These are phyloP conservation scores for Anadara kagoshimensis DNA, from an alignment of 1,140 invertebrate species.

Conservation along the genomic window DNA sequence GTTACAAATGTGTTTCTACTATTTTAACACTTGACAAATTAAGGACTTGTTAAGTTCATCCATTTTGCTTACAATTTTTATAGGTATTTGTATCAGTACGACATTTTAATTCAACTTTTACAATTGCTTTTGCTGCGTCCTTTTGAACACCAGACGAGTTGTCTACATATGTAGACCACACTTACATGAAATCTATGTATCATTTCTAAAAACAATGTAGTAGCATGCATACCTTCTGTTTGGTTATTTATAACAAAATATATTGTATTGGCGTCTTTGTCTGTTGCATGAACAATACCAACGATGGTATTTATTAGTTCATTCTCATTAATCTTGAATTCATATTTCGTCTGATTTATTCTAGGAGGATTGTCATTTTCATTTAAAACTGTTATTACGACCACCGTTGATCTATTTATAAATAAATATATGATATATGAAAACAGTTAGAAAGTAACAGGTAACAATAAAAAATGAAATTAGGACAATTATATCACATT, in stretches of 20 bases:
- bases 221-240: not conserved
- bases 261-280: not conserved
- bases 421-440: too few relatives aligned
- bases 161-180: too few relatives aligned
- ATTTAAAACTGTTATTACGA: slow-evolving; percentile 33
- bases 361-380: slow-evolving; percentile 45
- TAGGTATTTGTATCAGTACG: too few relatives aligned
- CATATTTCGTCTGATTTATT: slow-evolving; percentile 31
- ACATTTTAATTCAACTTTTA: too few relatives aligned
- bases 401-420: slow-evolving; percentile 9
- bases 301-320: slow-evolving; percentile 1
- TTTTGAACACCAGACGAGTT: too few relatives aligned
- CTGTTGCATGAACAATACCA: slow-evolving; percentile 5
- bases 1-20: too few relatives aligned
- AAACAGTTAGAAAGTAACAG: not conserved
- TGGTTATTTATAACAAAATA: not conserved
- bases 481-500: not conserved
- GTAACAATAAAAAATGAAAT: not conserved
- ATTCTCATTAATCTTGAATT: slow-evolving; percentile 20
- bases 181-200: too few relatives aligned
- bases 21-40: too few relatives aligned
- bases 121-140: too few relatives aligned
- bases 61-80: too few relatives aligned
- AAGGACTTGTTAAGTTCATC: too few relatives aligned
- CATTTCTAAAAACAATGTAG: too few relatives aligned